Base-by-base conservation (phyloP, 2,113 vertebrate species). In the Macquaria ambigua region DNA sequence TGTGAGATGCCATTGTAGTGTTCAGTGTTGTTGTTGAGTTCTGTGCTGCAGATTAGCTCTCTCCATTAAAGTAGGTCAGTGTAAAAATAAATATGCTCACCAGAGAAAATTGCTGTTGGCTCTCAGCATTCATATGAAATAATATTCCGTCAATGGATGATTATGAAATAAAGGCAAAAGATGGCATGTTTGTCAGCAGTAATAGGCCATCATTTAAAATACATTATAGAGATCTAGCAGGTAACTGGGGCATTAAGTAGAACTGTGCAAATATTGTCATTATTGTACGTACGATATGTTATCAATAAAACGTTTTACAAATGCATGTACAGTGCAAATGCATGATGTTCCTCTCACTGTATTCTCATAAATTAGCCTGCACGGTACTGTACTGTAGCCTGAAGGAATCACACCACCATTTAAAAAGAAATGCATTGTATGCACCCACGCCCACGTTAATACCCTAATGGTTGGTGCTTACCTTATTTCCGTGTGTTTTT, bases 11-110 rank as follows among this genome's bases (percentile, higher is more conserved):
- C 37, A 1, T 1, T n/a, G 37, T 9, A 1, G 8, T 43, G 55
- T 18, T 55, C 69, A 69, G 63, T 72, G 56, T 25, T 75, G 28
- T 12, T 83, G 62, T n/a, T 25, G 43, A 62, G 69, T 12, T 58
- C 25, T 72, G 43, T 67, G 39, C 37, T 77, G 68, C 59, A 84
- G 76, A 75, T 56, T 48, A 39, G 6, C 18, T 31, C 53, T 58
- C n/a, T 53, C 12, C 37, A 11, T 64, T 46, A 34, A 89, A 90
- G 66, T 90, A 82, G 90, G 89, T 85, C 87, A 81, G 31, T 79
- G 58, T 67, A 81, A 81, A 89, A 82, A 83, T 53, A 90, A 76
- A 85, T 55, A 75, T 64, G 48, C 58, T 52, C 63, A 63, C 14
- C 8, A 53, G 37, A 80, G 3, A 68, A 74, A 37, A 46, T 0